These are phyloP conservation scores for Lepeophtheirus salmonis DNA, from an alignment of 1,140 invertebrate genomes.

Conservation along the genomic window DNA sequence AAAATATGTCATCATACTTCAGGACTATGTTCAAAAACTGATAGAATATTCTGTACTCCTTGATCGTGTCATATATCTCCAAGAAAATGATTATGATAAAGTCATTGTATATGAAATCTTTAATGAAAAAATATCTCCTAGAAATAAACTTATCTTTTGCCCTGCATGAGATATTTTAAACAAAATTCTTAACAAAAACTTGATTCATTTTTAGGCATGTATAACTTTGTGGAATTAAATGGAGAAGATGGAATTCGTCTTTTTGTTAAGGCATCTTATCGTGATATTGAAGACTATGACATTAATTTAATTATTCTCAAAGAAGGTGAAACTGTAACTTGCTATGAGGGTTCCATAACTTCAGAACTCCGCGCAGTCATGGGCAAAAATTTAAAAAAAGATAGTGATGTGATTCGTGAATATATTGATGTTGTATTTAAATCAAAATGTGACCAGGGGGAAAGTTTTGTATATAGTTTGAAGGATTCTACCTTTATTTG, in stretches of 20 bases:
- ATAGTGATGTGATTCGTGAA: background rate
- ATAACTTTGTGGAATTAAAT: background rate
- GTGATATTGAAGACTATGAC: too few relatives aligned
- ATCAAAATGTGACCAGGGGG: background rate
- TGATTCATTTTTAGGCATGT: background rate
- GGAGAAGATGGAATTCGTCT: background rate
- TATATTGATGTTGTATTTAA: background rate
- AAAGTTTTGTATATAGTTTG: background rate
- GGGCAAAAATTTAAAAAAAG: background rate
- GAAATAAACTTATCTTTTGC: slow-evolving; percentile 36
- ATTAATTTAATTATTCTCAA: background rate
- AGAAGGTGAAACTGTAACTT: background rate
- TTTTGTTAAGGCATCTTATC: background rate
- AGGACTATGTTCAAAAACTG: slow-evolving; percentile 34
- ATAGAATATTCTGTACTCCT: slow-evolving; percentile 46
- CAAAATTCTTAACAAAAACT: background rate
- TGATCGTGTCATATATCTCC: slow-evolving; percentile 41
- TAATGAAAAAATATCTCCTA: slow-evolving; percentile 36
- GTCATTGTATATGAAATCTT: slow-evolving; percentile 36
- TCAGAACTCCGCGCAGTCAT: background rate
- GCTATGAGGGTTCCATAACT: background rate
- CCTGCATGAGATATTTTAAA: slow-evolving; percentile 2
- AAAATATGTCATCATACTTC: slow-evolving; percentile 26
- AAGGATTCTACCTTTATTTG: background rate
- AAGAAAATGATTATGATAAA: slow-evolving; percentile 33